Base-by-base conservation (phyloP, 2,797 vertebrate genomes). In the Onychomys leucogaster region DNA sequence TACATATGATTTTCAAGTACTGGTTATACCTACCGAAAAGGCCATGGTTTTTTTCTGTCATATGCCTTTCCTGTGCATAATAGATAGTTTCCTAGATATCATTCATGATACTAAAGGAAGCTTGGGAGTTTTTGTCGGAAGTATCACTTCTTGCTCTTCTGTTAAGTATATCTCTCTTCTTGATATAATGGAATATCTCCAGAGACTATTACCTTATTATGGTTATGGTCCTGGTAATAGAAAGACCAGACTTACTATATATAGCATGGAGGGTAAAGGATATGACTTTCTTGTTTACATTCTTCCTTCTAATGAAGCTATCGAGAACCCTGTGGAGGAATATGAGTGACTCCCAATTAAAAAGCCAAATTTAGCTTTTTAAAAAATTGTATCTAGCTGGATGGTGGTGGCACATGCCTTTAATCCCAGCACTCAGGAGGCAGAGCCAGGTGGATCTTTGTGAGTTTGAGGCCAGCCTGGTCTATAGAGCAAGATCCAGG, bases 171-270 rank as follows among this genome's bases (percentile, higher is more conserved):
- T 12, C 0, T 63, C n/a, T 82, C 86, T 49, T n/a, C 23, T n/a
- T 67, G 46, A 17, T n/a, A 90, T 41, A 87, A 19, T 43, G 7
- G 43, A 88, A 43, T 29, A 84, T 34, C 43, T 93, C 76, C 46
- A 76, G 95, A 94, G 49, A 41, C 65, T 21, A 92, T 90, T 94
- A 52, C 34, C 57, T 73, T 92, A 41, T 65, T 86, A 19, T 63
- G 16, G 89, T 27, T 77, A 91, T 49, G 75, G 5, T 71, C 14
- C 90, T 25, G 25, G 43, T 46, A 86, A 25, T 37, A 67, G 32
- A 83, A 89, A 81, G 6, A 52, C 11, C 27, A 94, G 67, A 61
- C 7, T 89, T 43, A 73, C 3, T 25, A 49, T 32, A 85, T 25
- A 49, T 32, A 85, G 29, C 25, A 89, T 17, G 84, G 65, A 83